Evolutionary conservation across 2,113 vertebrate species (phyloP).

Genomic region (Thamnophis sirtalis): DNA sequence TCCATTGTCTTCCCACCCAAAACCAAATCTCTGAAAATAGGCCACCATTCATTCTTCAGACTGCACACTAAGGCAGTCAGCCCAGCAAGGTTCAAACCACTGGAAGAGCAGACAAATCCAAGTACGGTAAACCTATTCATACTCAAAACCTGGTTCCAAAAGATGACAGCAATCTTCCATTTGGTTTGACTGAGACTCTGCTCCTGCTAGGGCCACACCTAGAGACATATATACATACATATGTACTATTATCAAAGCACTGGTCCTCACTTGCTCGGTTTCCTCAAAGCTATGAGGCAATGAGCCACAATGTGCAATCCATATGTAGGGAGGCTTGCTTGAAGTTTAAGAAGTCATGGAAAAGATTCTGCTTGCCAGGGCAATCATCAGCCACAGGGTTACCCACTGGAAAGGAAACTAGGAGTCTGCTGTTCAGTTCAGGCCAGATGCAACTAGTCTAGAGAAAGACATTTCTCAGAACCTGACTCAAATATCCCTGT

Average conservation of each 20-base stretch:
- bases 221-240: neutral
- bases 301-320: neutral
- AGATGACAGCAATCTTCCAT: neutral
- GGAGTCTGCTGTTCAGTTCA: neutral
- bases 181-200: neutral
- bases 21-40: neutral
- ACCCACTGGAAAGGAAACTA: neutral
- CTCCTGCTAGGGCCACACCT: neutral
- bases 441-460: neutral
- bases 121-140: neutral
- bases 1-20: neutral
- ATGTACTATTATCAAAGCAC: neutral
- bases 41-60: neutral
- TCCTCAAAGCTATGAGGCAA: neutral
- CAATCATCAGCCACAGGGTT: neutral
- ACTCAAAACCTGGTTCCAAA: neutral
- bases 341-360: conserved; percentile 10
- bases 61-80: neutral
- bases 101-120: neutral
- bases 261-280: neutral
- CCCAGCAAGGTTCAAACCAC: neutral
- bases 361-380: conserved; percentile 6
- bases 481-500: conserved; percentile 17
- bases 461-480: conserved; percentile 32
- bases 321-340: conserved; percentile 29